Percentiles rank a stretch among this genome's conserved stretches.
phyloP scores from a whole-genome alignment of 2,797 vertebrate species.

The Cephalopachus bancanus region DNA sequence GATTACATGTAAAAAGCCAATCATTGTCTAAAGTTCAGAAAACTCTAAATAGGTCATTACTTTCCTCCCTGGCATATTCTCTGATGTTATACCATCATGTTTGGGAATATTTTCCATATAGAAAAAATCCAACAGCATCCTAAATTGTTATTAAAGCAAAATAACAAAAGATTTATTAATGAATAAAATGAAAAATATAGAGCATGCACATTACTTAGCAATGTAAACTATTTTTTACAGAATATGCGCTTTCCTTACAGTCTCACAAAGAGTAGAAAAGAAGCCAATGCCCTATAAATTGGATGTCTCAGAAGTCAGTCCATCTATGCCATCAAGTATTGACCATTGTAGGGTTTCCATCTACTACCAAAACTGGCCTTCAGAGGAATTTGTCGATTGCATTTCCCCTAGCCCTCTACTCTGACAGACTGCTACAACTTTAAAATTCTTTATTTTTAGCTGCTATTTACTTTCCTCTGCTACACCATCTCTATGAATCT shows the following conservation, averaged over 20 bases:
- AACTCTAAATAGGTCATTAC: background rate
- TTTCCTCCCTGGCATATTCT: background rate
- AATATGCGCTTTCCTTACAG: background rate
- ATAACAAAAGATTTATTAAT: background rate
- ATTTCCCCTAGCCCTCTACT: rapidly evolving
- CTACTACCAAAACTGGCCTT: background rate
- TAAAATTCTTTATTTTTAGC: background rate
- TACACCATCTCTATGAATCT: background rate
- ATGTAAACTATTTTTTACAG: background rate
- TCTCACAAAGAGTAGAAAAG: background rate
- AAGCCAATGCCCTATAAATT: background rate
- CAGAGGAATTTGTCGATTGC: background rate
- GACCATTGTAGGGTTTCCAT: background rate
- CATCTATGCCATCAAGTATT: background rate
- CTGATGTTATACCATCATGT: background rate
- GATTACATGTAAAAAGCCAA: background rate
- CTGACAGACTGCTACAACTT: background rate
- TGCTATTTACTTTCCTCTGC: background rate
- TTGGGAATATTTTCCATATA: background rate
- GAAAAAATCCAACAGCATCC: background rate
- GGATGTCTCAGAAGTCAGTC: background rate
- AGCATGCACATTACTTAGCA: background rate
- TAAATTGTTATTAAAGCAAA: conserved; percentile 32
- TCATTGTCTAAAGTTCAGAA: background rate
- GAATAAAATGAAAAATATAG: background rate